phyloP scores from a whole-genome alignment of 1,140 invertebrate genomes.

The Drosophila subpulchrella region DNA sequence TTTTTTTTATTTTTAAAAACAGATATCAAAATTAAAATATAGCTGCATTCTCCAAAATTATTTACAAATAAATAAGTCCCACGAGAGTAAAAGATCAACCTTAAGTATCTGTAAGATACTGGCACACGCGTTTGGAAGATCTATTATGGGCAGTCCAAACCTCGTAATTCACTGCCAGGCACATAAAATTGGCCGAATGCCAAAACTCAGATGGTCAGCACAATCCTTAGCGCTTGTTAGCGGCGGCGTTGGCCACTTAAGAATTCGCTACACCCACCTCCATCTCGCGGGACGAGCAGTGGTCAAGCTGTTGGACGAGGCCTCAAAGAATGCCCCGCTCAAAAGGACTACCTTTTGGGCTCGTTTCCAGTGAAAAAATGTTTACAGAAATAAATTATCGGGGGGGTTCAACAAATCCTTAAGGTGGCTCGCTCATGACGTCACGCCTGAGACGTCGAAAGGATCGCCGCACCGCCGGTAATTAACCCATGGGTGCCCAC shows the following conservation, averaged over 20 bases:
- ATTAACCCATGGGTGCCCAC: conserved; percentile 54
- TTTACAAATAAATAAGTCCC: too few relatives aligned
- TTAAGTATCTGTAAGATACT: background rate
- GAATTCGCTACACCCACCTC: conserved; percentile 57
- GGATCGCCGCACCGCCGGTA: conserved; percentile 38
- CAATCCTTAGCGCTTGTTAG: conserved; percentile 49
- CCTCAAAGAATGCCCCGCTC: background rate
- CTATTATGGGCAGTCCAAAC: conserved; percentile 1
- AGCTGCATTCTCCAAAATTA: too few relatives aligned
- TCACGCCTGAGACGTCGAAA: conserved; percentile 54
- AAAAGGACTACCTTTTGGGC: background rate
- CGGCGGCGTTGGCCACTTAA: conserved; percentile 50
- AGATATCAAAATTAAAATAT: too few relatives aligned
- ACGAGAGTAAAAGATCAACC: background rate
- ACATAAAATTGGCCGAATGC: conserved; percentile 17
- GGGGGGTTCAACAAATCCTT: conserved; percentile 69
- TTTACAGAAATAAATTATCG: conserved; percentile 77
- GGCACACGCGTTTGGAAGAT: conserved; percentile 18
- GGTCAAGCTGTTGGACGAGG: conserved; percentile 71
- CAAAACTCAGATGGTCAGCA: conserved; percentile 50
- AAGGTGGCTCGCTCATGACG: conserved; percentile 61
- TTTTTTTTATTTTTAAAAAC: too few relatives aligned
- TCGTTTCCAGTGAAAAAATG: conserved; percentile 67
- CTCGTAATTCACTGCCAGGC: conserved; percentile 5
- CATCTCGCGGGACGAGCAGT: conserved; percentile 30